Evolutionary conservation across 2,113 vertebrate species (phyloP).

Genomic region (Salvelinus alpinus): DNA sequence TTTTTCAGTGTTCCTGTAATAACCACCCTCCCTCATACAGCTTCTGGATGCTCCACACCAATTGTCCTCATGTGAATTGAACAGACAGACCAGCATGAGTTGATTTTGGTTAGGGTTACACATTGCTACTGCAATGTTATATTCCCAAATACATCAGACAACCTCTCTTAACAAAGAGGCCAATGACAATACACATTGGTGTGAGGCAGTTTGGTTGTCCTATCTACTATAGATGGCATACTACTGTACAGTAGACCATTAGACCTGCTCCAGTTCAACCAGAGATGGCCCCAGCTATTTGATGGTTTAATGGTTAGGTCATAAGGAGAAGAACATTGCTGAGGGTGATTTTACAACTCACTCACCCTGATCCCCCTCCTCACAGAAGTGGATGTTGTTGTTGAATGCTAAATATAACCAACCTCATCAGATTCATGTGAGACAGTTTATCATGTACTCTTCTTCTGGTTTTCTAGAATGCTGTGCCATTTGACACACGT

Average conservation of each 20-base stretch:
- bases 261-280: slow-evolving; percentile 3
- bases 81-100: too few species aligned
- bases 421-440: not conserved
- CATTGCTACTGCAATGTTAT: too few species aligned
- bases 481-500: not conserved
- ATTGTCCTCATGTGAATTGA: too few species aligned
- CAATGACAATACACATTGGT: too few species aligned
- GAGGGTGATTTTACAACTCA: too few species aligned
- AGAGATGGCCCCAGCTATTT: slow-evolving; percentile 34
- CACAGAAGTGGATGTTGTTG: not conserved
- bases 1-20: too few species aligned
- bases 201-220: too few species aligned
- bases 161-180: not conserved
- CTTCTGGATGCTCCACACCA: not conserved
- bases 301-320: not conserved
- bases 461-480: not conserved
- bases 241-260: not conserved
- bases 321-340: not conserved
- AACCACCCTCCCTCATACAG: too few species aligned
- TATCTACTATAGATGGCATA: too few species aligned
- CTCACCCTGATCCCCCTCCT: not conserved
- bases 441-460: not conserved
- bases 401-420: too few species aligned
- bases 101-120: too few species aligned
- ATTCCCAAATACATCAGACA: not conserved